Evolutionary conservation across 37 sponge, comb jelly and placozoan genomes (phyloP), one percentile per base, ranked within the genome.

Genomic region (Tethya wilhelma): DNA sequence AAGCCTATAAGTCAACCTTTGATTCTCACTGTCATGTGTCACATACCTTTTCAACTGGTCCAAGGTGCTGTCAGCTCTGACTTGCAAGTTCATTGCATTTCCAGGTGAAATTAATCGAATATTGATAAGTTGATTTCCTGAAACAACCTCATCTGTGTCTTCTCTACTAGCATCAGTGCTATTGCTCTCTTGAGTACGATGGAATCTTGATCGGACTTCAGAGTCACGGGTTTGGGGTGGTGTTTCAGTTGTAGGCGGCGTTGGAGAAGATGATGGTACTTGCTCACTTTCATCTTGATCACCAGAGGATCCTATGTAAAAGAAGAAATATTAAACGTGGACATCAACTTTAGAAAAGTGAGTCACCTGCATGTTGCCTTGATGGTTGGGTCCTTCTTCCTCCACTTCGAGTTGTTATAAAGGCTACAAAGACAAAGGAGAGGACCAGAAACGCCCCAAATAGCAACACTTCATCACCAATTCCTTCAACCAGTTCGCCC

Each of bases 381-480:
- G n/a, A n/a, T n/a, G n/a, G n/a, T n/a, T n/a, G n/a, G n/a, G n/a
- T n/a, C n/a, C n/a, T n/a, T n/a, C n/a, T n/a, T n/a, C n/a, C n/a
- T n/a, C n/a, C n/a, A n/a, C n/a, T n/a, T n/a, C n/a, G n/a, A 22
- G 42, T n/a, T 2, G 69, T 8, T 69, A 36, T 26, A 22, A 40
- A 32, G 2, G 43, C 6, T 26, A 69, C 8, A 26, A 69, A 69
- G 43, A 14, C 4, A 2, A 40, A 12, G 25, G 69, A 69, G 5
- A 69, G 69, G 2, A 64, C 41, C 2, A 86, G 49, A 49, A 88
- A 88, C 22, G 60, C 62, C 20, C 32, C 69, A 59, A 88, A 88
- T 63, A 88, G 71, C 32, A 88, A 23, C 20, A 88, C 88, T 59
- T 88, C 88, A n/a, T 88, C 88, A 2, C 88, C 88, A 25, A 88